Evolutionary conservation across 2,797 vertebrate species (phyloP), one percentile per base, ranked within the genome.

Genomic region (Trachops cirrhosus): DNA sequence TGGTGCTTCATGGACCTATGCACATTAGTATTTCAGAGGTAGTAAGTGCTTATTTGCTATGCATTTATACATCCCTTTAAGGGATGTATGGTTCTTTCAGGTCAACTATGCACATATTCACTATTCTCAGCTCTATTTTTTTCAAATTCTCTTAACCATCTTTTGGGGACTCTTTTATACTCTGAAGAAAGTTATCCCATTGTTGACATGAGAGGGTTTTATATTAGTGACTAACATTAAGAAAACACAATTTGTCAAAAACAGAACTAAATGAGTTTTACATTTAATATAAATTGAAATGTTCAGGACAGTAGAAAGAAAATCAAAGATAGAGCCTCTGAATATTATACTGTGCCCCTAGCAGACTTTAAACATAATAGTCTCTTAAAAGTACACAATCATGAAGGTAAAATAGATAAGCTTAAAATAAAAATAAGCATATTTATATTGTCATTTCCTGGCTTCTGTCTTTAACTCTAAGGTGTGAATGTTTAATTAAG

Each of bases 221-320:
- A 71, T 78, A 64, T 64, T 94, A 92, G n/a, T 89, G 48, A 93
- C 52, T 96, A 93, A 88, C 46, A 57, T 80, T 89, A 94, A 96
- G 91, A 78, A 54, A 37, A 93, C 93, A 86, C 54, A 94, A 87
- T 74, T 96, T 89, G 41, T 97, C 52, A 92, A 96, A 97, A 96
- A 68, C 54, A 89, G 95, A 93, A 89, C 29, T 92, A 87, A 87
- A 93, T 86, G 54, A 89, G 70, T 21, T 95, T 74, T 96, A 29
- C 37, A 92, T 96, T 93, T 89, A 87, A 95, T 93, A 85, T 94
- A 80, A 95, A 96, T 67, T 91, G 57, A 91, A 96, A 94, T 92
- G 88, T 95, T 67, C 57, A 85, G 90, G 96, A 85, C 18, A 82
- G 18, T 59, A 89, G 62, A 95, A 91, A 89, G n/a, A 82, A 95